Evolutionary conservation across 2,797 vertebrate species (phyloP), one percentile per base, ranked within the genome.

Genomic region (Myiothlypis coronata): DNA sequence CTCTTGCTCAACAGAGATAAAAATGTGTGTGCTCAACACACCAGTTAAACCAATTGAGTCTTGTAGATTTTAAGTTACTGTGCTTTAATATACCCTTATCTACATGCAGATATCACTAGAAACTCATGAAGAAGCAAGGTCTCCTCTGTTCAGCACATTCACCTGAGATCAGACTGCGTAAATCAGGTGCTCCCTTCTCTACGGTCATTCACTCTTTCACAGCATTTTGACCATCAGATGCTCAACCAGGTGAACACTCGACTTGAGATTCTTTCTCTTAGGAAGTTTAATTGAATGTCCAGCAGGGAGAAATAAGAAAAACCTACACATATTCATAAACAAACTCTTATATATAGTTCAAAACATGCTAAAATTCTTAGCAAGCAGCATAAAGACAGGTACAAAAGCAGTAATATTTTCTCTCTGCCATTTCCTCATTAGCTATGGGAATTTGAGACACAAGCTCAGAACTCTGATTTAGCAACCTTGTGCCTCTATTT

Each of bases 241-340:
- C 14, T 71, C 56, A 16, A 15, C 11, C 20, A 61, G 32, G 4
- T 49, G 27, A 12, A 35, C 17, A 56, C 5, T 74, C 14, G 14
- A 32, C 17, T 65, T 0, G 1, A 27, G 6, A 61, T 57, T 57
- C 13, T 37, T 80, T 50, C 30, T 81, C 35, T 53, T 30, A 24
- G 9, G 9, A 43, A 8, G 1, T 35, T 50, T 57, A 70, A 70
- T 46, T 46, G 22, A 55, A 60, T 28, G 7, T 24, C 15, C 15
- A 32, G 3, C 23, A 3, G 4, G 16, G 12, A 57, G 23, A 83
- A 88, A 56, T 7, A 41, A 61, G 7, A 3, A 90, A 63, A 80
- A 34, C 2, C 6, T 1, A 0, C 7, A 2, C 19, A 28, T 8
- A 19, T 19, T 37, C 12, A 37, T 34, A 79, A 72, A 28, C 1